Evolutionary conservation across 1,140 invertebrate species (phyloP), one percentile per base, ranked within the genome.

Genomic region (Bursaphelenchus mucronatus): DNA sequence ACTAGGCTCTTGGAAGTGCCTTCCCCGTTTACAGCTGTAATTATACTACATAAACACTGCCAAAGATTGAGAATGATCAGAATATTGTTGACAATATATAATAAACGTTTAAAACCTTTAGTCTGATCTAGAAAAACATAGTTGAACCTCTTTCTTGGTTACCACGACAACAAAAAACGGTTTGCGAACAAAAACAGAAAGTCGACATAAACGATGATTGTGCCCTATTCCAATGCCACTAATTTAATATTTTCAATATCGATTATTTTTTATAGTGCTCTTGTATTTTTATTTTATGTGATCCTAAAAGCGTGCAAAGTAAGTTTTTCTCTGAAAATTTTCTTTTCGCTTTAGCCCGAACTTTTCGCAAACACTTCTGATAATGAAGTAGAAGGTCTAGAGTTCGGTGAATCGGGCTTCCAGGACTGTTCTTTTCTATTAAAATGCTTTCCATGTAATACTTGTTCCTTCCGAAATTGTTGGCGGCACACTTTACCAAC

Each of bases 361-460:
- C 30, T n/a, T 10, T 65, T 65, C 45, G 21, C 50, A 13, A 64
- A 41, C 19, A 65, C 64, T 19, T 44, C 43, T 3, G 63, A 65
- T 11, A 64, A 65, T 45, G 63, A 65, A 40, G 19, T 65, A 2
- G 63, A 64, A 52, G 63, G 63, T 40, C n/a, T 19, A 40, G 17
- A 41, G 63, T 44, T 49, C 15, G 63, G 46, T 11, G 40, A 19
- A n/a, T 1, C 63, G 2, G 41, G 39, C 9, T 15, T 67, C 9
- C 55, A 57, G 9, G 65, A 67, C 53, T 69, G 41, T 57, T 63
- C 51, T 1, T 67, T 15, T 21, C 21, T 67, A 10, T 69, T 70
- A 21, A 61, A 40, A 39, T 71, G 68, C 45, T 67, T 67, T 40
- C 65, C 65, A 9, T 67, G 65, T 50, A 19, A 45, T n/a, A 40